These are phyloP conservation scores for Florisuga fusca DNA, from an alignment of 2,797 vertebrate species.

Conservation along the genomic window DNA sequence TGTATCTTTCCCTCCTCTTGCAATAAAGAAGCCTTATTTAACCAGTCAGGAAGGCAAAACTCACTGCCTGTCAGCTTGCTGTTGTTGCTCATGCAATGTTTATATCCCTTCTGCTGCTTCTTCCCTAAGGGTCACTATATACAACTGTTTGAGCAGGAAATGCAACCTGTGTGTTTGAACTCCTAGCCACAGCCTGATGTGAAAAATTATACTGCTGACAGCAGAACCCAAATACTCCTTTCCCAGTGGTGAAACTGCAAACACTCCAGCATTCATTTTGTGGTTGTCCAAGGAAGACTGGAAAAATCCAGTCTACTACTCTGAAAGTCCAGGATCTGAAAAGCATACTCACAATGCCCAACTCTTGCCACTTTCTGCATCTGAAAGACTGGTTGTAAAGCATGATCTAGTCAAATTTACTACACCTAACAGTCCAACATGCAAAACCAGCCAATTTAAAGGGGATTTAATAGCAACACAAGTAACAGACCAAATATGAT, in stretches of 20 bases:
- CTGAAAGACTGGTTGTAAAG: background rate
- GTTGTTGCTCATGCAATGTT: background rate
- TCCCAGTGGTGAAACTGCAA: background rate
- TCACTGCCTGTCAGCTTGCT: background rate
- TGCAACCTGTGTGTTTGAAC: background rate
- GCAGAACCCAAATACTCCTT: background rate
- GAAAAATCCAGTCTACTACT: background rate
- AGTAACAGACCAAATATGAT: background rate
- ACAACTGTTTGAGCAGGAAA: background rate
- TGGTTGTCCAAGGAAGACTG: background rate
- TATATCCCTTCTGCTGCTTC: background rate
- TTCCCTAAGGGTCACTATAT: background rate
- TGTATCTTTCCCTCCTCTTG: background rate
- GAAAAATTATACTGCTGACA: background rate
- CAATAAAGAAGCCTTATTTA: background rate
- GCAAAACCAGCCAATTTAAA: background rate
- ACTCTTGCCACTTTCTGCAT: background rate
- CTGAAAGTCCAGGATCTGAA: background rate
- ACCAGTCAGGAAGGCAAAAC: background rate
- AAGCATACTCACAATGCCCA: background rate
- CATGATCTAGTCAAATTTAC: background rate
- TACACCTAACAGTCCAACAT: background rate
- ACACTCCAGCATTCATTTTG: background rate
- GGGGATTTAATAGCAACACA: background rate
- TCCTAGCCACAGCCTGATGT: background rate